A percentile compares a stretch with the other conserved stretches of the same genome.
Conservation (phyloP, 2,888 invertebrate species). For the Phaedon cochleariae region DNA sequence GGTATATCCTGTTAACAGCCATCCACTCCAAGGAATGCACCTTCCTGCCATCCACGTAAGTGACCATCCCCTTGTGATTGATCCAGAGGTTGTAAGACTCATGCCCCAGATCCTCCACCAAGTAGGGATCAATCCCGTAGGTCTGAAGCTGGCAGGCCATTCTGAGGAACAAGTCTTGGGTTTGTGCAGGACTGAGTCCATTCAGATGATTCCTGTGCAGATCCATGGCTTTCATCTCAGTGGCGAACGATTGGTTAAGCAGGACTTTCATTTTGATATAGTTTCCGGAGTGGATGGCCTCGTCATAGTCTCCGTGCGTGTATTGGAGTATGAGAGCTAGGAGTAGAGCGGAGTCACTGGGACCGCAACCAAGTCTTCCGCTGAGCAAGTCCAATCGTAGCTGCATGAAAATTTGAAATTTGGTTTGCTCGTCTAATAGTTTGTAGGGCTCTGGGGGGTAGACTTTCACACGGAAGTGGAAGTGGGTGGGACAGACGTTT, state of each 20-base stretch:
- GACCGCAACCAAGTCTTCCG: conserved; percentile 37
- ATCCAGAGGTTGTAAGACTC: conserved; percentile 39
- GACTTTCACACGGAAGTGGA: conserved; percentile 43
- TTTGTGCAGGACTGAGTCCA: conserved; percentile 32
- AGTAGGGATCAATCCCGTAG: conserved; percentile 43
- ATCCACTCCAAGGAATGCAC: conserved; percentile 35
- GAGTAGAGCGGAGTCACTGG: conserved; percentile 39
- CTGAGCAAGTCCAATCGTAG: conserved; percentile 40
- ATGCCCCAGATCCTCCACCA: conserved; percentile 30
- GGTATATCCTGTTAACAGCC: conserved; percentile 33
- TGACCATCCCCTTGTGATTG: conserved; percentile 39
- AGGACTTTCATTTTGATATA: conserved; percentile 40
- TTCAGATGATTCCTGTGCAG: conserved; percentile 39
- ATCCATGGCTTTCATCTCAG: conserved; percentile 41
- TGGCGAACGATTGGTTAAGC: conserved; percentile 37
- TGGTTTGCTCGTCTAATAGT: conserved; percentile 33
- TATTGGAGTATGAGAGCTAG: conserved; percentile 41
- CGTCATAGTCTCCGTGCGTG: conserved; percentile 36
- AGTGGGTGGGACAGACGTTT: conserved; percentile 35
- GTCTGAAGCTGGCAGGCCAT: conserved; percentile 43
- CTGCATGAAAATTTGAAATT: conserved; percentile 40
- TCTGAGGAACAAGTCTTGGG: conserved; percentile 42
- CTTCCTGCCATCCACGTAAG: conserved; percentile 28
- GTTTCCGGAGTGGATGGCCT: conserved; percentile 27
- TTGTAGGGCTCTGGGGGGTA: conserved; percentile 45